phyloP scores from a whole-genome alignment of 2,888 invertebrate species.

The Caenorhabditis sp. region DNA sequence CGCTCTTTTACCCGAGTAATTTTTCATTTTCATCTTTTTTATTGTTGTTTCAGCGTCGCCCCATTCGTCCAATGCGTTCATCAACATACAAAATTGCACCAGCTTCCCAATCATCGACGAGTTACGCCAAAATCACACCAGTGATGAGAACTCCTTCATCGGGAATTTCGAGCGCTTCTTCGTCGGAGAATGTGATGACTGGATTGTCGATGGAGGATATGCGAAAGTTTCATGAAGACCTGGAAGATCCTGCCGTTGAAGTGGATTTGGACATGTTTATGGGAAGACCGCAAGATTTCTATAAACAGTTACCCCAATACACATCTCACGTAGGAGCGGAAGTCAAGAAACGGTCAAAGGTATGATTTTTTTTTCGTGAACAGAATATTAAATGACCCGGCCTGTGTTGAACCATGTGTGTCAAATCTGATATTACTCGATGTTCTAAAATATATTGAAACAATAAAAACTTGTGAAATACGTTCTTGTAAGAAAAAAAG shows the following conservation, averaged over 20 bases:
- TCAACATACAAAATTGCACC: too few relatives aligned
- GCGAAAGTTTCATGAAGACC: slow-evolving; percentile 12
- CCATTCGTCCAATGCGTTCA: background rate
- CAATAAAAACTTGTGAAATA: too few relatives aligned
- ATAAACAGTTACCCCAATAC: too few relatives aligned
- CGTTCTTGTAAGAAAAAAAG: too few relatives aligned
- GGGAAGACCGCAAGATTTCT: background rate
- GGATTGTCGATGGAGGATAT: slow-evolving; percentile 19
- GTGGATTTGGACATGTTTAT: slow-evolving; percentile 7
- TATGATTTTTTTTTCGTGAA: too few relatives aligned
- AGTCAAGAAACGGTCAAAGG: too few relatives aligned
- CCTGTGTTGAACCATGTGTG: too few relatives aligned
- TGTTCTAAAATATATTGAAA: too few relatives aligned
- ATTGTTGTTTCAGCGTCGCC: background rate
- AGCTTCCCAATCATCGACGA: background rate
- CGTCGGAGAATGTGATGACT: slow-evolving; percentile 38
- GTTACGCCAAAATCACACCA: background rate
- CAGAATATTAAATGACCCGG: too few relatives aligned
- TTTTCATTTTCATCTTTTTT: background rate
- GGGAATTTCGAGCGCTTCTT: slow-evolving; percentile 32
- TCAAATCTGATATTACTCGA: too few relatives aligned
- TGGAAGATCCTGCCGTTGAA: slow-evolving; percentile 32
- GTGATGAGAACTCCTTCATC: slow-evolving; percentile 29
- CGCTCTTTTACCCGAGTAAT: background rate
- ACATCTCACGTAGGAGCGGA: too few relatives aligned